Base-by-base conservation (phyloP, 1,140 invertebrate species). In the Pogonognathellus flavescens region DNA sequence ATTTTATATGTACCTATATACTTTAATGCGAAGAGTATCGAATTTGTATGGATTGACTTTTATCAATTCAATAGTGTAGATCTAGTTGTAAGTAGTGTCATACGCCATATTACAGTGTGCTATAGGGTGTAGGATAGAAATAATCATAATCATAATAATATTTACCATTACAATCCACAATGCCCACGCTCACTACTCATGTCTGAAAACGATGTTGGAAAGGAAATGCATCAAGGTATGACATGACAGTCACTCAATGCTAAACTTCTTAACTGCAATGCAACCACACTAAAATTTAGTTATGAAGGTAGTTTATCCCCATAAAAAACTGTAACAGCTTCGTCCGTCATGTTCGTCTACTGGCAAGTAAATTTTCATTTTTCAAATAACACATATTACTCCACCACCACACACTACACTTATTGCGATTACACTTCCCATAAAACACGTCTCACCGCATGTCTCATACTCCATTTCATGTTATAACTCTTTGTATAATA, bases 161-260 rank as follows among this genome's bases (percentile, higher is more conserved):
- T 41, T 41, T 41, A 41, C 31, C 31, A 41, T 6, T 41, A 41
- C 31, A 41, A 41, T 41, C 8, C 60, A 66, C 22, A 66, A 31
- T 31, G 62, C 62, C 62, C 62, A 66, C 62, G 22, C 62, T 66
- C 62, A 14, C 25, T 62, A 22, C 62, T 66, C 60, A 22, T 25
- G 25, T 66, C 60, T 66, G 20, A 66, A 18, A 66, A 25, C 62
- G 25, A 66, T 41, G 62, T 31, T 25, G 22, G 11, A 66, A 60
- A 60, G 59, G 59, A 60, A 66, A 66, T 66, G 62, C 25, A 66
- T 66, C 62, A 66, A 66, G 14, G 9, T 9, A 60, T n/a, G 22
- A 60, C 59, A 60, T 11, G 25, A 20, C 22, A 20, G 25, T 66
- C 20, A 25, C 20, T 25, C 62, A 66, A 66, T 20, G 59, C 59